Evolutionary conservation across 2,888 invertebrate genomes (phyloP).

Genomic region (Sturmia bella): DNA sequence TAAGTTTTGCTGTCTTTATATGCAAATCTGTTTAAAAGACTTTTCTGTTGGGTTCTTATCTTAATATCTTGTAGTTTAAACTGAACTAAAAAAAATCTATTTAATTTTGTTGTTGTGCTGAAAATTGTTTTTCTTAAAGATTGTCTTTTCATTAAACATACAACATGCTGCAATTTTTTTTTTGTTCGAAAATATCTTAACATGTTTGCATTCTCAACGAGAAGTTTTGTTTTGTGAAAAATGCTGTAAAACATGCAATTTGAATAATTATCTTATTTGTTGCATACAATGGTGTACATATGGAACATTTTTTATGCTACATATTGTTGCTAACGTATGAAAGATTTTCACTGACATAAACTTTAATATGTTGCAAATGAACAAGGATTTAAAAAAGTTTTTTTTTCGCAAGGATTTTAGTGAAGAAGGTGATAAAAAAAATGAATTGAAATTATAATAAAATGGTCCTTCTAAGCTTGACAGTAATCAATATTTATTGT

Average conservation of each 20-base stretch:
- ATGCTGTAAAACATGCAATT: constrained; percentile 81
- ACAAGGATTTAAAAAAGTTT: constrained; percentile 25
- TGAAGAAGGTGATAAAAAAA: no score
- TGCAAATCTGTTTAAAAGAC: constrained; percentile 51
- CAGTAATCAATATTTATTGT: no score
- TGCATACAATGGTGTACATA: constrained; percentile 26
- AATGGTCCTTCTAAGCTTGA: no score
- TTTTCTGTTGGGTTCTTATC: constrained; percentile 58
- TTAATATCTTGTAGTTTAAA: constrained; percentile 65
- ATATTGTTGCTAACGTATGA: constrained; percentile 20
- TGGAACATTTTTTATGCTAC: constrained; percentile 1
- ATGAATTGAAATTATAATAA: no score
- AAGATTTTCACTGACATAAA: constrained; percentile 59
- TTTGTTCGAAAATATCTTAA: constrained; percentile 22
- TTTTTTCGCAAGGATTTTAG: no score
- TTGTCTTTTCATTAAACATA: constrained; percentile 64
- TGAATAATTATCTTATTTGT: constrained; percentile 77
- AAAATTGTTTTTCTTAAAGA: constrained; percentile 38
- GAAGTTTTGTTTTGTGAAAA: constrained; percentile 64
- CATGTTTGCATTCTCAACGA: constrained; percentile 40
- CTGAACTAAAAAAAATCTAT: constrained; percentile 41
- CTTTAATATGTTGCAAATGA: constrained; percentile 52
- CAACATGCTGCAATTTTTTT: constrained; percentile 49
- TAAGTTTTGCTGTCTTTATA: constrained; percentile 54
- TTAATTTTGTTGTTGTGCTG: constrained; percentile 44